Conservation (phyloP, 2,888 invertebrate species). For the Polydrusus tereticollis region DNA sequence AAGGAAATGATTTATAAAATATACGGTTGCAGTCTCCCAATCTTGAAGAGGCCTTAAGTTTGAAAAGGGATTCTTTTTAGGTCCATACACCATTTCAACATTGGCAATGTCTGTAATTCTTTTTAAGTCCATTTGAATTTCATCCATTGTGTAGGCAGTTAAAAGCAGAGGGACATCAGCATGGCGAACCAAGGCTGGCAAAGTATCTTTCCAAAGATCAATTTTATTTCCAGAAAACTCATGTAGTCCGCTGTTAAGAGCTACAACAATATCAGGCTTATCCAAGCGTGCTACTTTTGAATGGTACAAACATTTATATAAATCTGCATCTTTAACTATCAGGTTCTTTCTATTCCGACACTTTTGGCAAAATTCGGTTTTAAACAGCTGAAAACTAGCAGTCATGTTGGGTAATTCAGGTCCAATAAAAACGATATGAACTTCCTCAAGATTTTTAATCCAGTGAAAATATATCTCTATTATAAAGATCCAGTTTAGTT, state of each 20-base stretch:
- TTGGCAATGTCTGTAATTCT: constrained; percentile 31
- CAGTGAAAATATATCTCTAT: constrained; percentile 58
- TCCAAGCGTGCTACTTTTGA: constrained; percentile 52
- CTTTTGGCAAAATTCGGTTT: constrained; percentile 45
- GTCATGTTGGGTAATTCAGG: constrained; percentile 52
- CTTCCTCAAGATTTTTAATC: constrained; percentile 53
- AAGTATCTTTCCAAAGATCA: constrained; percentile 58
- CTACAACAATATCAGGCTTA: constrained; percentile 59
- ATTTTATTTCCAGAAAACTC: constrained; percentile 51
- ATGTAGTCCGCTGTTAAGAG: constrained; percentile 63
- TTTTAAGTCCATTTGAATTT: constrained; percentile 57
- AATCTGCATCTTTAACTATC: constrained; percentile 43
- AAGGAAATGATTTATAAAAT: constrained; percentile 59
- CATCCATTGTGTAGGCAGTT: constrained; percentile 60
- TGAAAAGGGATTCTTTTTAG: constrained; percentile 57
- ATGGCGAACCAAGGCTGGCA: constrained; percentile 54
- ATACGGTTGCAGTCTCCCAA: constrained; percentile 55
- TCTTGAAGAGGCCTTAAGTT: constrained; percentile 58
- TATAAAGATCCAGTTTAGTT: constrained; percentile 52
- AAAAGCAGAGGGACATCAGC: constrained; percentile 55
- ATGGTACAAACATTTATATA: constrained; percentile 54
- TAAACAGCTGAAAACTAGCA: constrained; percentile 18
- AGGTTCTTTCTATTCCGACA: constrained; percentile 49
- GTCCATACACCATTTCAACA: constrained; percentile 50
- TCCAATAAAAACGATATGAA: constrained; percentile 58